These are phyloP conservation scores for Drosophila biarmipes DNA, from an alignment of 1,140 invertebrate genomes.

Conservation along the genomic window DNA sequence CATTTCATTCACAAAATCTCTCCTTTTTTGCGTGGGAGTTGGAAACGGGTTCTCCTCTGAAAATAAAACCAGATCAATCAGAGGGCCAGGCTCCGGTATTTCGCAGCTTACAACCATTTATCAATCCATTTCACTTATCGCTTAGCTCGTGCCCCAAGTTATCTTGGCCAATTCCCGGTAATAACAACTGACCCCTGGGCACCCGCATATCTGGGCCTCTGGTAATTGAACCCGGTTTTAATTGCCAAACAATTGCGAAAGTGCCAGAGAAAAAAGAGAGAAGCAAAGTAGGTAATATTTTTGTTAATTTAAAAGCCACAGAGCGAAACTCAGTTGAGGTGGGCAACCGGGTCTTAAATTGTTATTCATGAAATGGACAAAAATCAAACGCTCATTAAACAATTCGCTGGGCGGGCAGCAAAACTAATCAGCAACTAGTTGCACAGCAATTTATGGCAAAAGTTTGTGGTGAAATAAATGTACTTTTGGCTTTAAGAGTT, in stretches of 20 bases:
- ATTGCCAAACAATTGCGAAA: conserved; percentile 70
- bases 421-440: conserved; percentile 77
- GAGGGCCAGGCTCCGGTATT: conserved; percentile 10
- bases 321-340: background rate
- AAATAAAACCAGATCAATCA: conserved; percentile 38
- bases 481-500: background rate
- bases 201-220: conserved; percentile 38
- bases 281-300: conserved; percentile 18
- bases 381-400: conserved; percentile 45
- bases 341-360: conserved; percentile 5
- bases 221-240: conserved; percentile 59
- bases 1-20: conserved; percentile 14
- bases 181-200: conserved; percentile 15
- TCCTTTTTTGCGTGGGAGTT: conserved; percentile 16
- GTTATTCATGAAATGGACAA: conserved; percentile 33
- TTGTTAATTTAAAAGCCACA: conserved; percentile 14
- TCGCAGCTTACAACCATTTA: conserved; percentile 48
- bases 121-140: conserved; percentile 64
- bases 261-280: background rate
- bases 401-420: conserved; percentile 30
- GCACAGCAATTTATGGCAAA: conserved; percentile 48
- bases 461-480: conserved; percentile 29
- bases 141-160: conserved; percentile 52
- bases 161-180: conserved; percentile 23
- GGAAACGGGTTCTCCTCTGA: background rate